These are phyloP conservation scores for Phenganax subtilis DNA, from an alignment of 92 coral and sea anemone genomes.

Conservation along the genomic window DNA sequence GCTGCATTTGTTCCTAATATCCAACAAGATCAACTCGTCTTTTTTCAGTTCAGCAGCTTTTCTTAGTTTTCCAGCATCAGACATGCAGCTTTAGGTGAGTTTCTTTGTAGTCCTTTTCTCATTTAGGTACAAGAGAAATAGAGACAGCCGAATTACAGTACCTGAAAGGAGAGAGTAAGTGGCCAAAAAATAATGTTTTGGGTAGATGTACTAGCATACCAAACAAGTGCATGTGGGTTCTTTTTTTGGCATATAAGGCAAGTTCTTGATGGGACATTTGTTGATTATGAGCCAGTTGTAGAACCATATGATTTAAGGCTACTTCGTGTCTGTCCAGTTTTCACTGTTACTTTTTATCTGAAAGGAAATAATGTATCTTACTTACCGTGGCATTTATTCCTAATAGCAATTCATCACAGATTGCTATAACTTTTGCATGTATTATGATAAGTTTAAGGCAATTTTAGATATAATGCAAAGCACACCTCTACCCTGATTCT, in stretches of 20 bases:
- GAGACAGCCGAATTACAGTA: not conserved
- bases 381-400: not conserved
- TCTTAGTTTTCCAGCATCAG: slow-evolving; percentile 3
- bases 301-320: not conserved
- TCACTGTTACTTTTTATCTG: not conserved
- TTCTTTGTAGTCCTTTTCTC: not conserved
- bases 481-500: no score
- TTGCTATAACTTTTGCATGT: no score
- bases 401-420: no score
- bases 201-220: not conserved
- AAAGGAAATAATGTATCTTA: not conserved
- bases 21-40: not conserved
- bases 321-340: not conserved
- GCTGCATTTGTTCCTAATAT: not conserved
- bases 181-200: not conserved
- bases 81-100: not conserved
- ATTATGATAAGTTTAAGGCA: no score
- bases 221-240: not conserved
- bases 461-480: no score
- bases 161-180: not conserved
- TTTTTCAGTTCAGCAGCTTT: not conserved
- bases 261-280: not conserved
- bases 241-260: not conserved
- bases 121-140: not conserved
- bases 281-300: not conserved